Evolutionary conservation across 2,888 invertebrate species (phyloP), one percentile per base, ranked within the genome.

Genomic region (Temnothorax ravouxi): DNA sequence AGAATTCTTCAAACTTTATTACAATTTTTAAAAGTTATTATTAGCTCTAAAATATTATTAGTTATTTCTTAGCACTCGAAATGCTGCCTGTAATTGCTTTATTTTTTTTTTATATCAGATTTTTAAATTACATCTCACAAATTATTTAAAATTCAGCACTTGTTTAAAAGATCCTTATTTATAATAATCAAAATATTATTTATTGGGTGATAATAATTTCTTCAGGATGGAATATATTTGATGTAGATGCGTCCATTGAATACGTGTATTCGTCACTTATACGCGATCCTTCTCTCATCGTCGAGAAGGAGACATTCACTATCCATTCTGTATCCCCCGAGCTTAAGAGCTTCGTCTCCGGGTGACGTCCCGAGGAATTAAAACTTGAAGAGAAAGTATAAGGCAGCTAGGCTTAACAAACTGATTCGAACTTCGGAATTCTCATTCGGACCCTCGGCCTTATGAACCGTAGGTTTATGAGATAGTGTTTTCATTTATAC

Each of bases 191-290:
- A n/a, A n/a, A 64, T 54, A 74, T 84, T 62, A 50, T 59, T 84
- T 85, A 84, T 84, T 81, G 59, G 50, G 54, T 56, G 75, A 79
- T 47, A 61, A 41, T 74, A 66, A 41, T 52, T 52, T 62, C 47
- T 61, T n/a, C 80, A 15, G 81, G 47, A 50, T 61, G 47, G 44
- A 54, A 61, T 21, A 75, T 59, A 72, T 47, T 86, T 82, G 80
- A 59, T 67, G 34, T 47, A 50, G 59, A 66, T 41, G 74, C 81
- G 64, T 52, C 52, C 64, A 76, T 86, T 88, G 83, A 72, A 81
- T 54, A 44, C 15, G 61, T 82, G 29, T 29, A 52, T 74, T 74
- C 38, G n/a, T 67, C 50, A 25, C 18, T 67, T 52, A 41, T 38
- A 47, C 47, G 64, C 25, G 9, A 64, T 47, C 13, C 9, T 29